Base-by-base conservation (phyloP, 2,797 vertebrate species). In the Acanthornis magna region DNA sequence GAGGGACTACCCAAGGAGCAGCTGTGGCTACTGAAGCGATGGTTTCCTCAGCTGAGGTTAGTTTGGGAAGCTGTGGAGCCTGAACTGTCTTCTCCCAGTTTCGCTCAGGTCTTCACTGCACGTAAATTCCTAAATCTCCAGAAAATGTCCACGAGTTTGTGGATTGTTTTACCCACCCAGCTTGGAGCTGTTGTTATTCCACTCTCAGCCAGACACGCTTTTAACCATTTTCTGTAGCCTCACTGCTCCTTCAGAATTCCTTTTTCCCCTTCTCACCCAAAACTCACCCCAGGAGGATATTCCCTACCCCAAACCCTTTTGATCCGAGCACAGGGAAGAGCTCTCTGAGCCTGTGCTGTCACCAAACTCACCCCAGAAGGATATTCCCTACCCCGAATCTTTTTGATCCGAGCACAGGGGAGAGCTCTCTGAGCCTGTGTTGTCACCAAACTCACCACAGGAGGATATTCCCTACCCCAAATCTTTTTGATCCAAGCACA, bases 141-240 rank as follows among this genome's bases (percentile, higher is more conserved):
- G 36, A 19, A 71, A 63, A 43, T 0, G 0, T 6, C 45, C 5
- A 0, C 0, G 15, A 43, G 17, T 23, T 30, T 29, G 40, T 6
- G 55, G 51, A 9, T 54, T 40, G 4, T 43, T 83, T 70, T 7
- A 15, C 4, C 34, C 29, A 12, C 58, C 62, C 36, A 43, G 2
- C 9, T 9, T 27, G 11, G 65, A 71, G 58, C 8, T 9, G 76
- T 2, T 38, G 5, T 53, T 48, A 18, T 20, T 61, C 71, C 55
- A 48, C 1, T 3, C 66, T n/a, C 88, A 77, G 68, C 68, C 51
- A 19, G 5, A 13, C 25, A 3, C 5, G 0, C 13, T 20, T 21
- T 42, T 3, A 7, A 72, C 5, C 19, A 3, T 60, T 55, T 84
- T 19, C 48, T 40, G n/a, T 9, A 61, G 34, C 54, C 75, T 80